phyloP scores from a whole-genome alignment of 2,797 vertebrate genomes.

The Synaphobranchus kaupii region DNA sequence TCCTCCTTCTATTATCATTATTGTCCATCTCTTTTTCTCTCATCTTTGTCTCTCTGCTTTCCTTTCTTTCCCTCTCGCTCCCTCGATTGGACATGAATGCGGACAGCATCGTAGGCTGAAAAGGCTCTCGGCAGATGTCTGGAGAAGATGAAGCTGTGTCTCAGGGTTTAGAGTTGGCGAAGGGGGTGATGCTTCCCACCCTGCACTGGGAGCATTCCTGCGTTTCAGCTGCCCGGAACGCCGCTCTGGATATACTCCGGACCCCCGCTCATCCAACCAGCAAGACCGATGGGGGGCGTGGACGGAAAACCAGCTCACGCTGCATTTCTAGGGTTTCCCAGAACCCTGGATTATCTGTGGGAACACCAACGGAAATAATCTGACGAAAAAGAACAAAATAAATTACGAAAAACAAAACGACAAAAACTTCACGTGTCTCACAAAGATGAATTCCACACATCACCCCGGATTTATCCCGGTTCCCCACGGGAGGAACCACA shows the following conservation, averaged over 20 bases:
- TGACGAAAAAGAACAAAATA: background rate
- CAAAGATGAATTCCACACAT: slow-evolving; percentile 77
- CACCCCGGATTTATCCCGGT: slow-evolving; percentile 63
- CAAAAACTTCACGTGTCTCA: background rate
- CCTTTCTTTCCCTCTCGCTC: slow-evolving; percentile 7
- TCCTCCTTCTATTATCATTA: background rate
- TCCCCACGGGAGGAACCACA: slow-evolving; percentile 75
- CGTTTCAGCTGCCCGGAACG: background rate
- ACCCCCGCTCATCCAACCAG: background rate
- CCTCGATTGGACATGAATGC: background rate
- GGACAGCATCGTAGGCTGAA: background rate
- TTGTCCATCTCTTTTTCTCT: background rate
- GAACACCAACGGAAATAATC: slow-evolving; percentile 27
- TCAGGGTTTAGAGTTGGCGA: slow-evolving; percentile 1
- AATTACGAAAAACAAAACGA: background rate
- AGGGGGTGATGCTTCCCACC: background rate
- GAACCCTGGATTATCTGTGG: background rate
- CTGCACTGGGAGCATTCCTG: background rate
- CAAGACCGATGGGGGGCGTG: background rate
- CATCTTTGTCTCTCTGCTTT: background rate
- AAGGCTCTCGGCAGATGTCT: slow-evolving; percentile 24
- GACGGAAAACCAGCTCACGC: background rate
- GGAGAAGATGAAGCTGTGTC: slow-evolving; percentile 31
- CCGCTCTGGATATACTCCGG: background rate
- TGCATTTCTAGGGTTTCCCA: slow-evolving; percentile 27